Evolutionary conservation across 1,140 invertebrate species (phyloP).

Genomic region (Drosophila teissieri): DNA sequence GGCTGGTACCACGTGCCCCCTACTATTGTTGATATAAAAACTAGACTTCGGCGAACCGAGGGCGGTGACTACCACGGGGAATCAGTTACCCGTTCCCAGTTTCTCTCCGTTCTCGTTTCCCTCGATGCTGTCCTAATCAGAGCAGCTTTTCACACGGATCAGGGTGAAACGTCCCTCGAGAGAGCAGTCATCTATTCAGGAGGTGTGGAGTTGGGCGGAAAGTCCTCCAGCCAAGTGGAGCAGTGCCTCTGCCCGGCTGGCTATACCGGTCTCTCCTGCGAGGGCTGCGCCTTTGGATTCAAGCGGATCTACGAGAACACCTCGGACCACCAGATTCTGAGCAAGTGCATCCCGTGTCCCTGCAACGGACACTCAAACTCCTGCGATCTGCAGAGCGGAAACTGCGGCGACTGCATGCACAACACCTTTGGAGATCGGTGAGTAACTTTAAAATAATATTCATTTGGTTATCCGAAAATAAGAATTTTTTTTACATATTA

Average conservation of each 20-base stretch:
- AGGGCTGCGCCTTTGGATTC: conserved; percentile 93
- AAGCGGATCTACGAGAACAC: conserved; percentile 89
- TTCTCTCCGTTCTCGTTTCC: conserved; percentile 93
- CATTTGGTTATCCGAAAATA: too few relatives aligned
- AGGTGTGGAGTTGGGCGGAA: conserved; percentile 67
- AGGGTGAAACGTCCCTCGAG: conserved; percentile 91
- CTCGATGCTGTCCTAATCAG: conserved; percentile 93
- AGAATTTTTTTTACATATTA: too few relatives aligned
- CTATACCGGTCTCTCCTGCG: conserved; percentile 92
- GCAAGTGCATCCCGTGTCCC: conserved; percentile 93
- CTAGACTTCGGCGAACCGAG: conserved; percentile 86
- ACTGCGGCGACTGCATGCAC: conserved; percentile 90
- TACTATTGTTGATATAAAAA: conserved; percentile 87
- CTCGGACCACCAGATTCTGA: conserved; percentile 85
- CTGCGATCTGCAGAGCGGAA: conserved; percentile 91
- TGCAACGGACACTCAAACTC: conserved; percentile 95
- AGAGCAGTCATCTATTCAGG: conserved; percentile 77
- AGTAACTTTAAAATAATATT: conserved; percentile 22
- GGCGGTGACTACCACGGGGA: conserved; percentile 86
- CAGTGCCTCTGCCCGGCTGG: conserved; percentile 88
- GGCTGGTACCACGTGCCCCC: conserved; percentile 90
- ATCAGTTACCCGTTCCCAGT: conserved; percentile 89
- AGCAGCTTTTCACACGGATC: conserved; percentile 96
- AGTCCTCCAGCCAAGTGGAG: conserved; percentile 86
- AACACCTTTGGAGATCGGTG: conserved; percentile 87